Evolutionary conservation across 2,113 vertebrate genomes (phyloP).

Genomic region (Rhineura floridana): DNA sequence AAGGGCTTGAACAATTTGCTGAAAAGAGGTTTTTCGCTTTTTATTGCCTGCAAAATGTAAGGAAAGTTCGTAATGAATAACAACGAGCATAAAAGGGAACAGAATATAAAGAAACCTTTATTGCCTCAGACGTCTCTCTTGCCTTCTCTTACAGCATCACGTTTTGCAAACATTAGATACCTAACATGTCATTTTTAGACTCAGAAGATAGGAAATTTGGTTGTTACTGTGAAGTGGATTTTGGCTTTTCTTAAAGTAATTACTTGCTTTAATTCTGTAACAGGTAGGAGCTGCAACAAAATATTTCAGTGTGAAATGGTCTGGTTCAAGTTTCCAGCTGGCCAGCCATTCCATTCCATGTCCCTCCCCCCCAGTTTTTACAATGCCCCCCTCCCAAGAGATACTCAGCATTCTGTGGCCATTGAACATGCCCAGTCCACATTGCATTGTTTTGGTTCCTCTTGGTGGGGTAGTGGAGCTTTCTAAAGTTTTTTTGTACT

Average conservation of each 20-base stretch:
- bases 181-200: slow-evolving; percentile 47
- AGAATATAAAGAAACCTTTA: slow-evolving; percentile 49
- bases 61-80: slow-evolving; percentile 38
- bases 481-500: neutral
- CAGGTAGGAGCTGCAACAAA: neutral
- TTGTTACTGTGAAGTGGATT: slow-evolving; percentile 8
- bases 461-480: too few relatives aligned
- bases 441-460: neutral
- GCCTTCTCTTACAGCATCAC: neutral
- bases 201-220: slow-evolving; percentile 36
- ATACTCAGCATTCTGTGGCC: neutral
- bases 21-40: neutral
- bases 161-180: slow-evolving; percentile 50
- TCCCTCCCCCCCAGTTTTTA: neutral
- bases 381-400: neutral
- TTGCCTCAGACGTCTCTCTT: slow-evolving; percentile 5
- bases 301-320: neutral
- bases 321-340: neutral
- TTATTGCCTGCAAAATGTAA: slow-evolving; percentile 35
- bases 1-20: neutral
- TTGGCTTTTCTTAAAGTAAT: neutral
- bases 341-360: neutral
- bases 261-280: slow-evolving; percentile 35
- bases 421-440: too few relatives aligned
- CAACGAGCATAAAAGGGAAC: slow-evolving; percentile 46